Conservation (phyloP, 2,113 vertebrate species). For the Eptesicus fuscus region DNA sequence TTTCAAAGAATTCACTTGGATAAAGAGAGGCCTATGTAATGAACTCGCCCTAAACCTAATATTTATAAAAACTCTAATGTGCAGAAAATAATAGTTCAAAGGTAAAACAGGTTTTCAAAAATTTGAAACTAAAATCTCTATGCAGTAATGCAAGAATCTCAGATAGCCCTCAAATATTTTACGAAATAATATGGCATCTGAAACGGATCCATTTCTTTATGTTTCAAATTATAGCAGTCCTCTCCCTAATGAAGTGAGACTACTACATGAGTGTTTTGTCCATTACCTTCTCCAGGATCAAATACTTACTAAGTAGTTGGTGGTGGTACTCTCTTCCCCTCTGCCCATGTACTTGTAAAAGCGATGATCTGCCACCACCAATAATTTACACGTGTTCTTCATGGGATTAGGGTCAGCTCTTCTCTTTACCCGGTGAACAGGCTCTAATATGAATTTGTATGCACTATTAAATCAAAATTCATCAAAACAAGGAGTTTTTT, state of each 20-base stretch:
- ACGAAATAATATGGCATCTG: neutral
- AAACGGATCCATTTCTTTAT: neutral
- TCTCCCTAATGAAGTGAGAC: neutral
- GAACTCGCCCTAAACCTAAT: neutral
- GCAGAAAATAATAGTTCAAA: neutral
- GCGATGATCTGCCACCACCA: conserved; percentile 97
- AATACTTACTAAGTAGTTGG: conserved; percentile 93
- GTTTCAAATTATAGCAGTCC: neutral
- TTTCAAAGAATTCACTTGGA: neutral
- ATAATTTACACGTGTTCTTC: conserved; percentile 94
- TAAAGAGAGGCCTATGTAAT: neutral
- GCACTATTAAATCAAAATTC: conserved; percentile 65
- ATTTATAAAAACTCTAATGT: neutral
- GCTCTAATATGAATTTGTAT: conserved; percentile 72
- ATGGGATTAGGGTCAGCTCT: conserved; percentile 80
- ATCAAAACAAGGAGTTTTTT: conserved; percentile 28
- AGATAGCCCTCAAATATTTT: neutral
- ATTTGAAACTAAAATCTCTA: neutral
- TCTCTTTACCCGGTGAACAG: conserved; percentile 84
- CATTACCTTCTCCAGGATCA: neutral
- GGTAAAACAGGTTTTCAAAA: neutral
- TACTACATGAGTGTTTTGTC: neutral
- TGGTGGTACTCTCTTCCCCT: conserved; percentile 94
- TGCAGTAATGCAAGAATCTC: neutral
- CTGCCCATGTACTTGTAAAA: conserved; percentile 96